Percentiles rank a stretch among this genome's conserved stretches.
phyloP scores from a whole-genome alignment of 2,797 vertebrate species.

The Lemur catta region DNA sequence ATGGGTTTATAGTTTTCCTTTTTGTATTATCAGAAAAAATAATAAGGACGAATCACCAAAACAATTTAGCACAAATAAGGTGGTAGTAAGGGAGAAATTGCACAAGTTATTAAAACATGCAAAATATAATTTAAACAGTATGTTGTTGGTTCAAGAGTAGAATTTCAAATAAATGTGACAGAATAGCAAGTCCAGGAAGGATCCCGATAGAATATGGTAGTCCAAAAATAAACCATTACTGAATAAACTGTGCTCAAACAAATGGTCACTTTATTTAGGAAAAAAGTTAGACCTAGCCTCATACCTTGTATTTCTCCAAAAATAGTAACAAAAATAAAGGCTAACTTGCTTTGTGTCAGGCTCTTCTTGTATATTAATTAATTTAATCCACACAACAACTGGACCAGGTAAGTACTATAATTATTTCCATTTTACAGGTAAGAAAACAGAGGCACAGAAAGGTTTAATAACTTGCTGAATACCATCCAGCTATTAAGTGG shows the following conservation, averaged over 20 bases:
- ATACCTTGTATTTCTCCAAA: not conserved
- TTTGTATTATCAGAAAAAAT: not conserved
- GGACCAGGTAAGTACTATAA: not conserved
- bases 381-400: not conserved
- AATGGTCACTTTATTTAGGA: not conserved
- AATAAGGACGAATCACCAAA: not conserved
- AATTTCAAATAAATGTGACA: not conserved
- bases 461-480: not conserved
- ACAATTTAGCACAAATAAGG: not conserved
- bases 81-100: not conserved
- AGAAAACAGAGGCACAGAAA: not conserved
- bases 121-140: not conserved
- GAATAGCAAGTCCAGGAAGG: not conserved
- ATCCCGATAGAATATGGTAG: not conserved
- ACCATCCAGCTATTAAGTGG: not conserved
- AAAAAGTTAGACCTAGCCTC: not conserved
- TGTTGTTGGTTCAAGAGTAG: not conserved
- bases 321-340: not conserved
- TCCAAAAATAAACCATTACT: not conserved
- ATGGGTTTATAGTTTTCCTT: not conserved
- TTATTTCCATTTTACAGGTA: not conserved
- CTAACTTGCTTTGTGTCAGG: not conserved
- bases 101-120: not conserved
- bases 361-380: not conserved
- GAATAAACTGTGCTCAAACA: not conserved